Evolutionary conservation across 2,888 invertebrate genomes (phyloP).

Genomic region (Drosophila greeni): DNA sequence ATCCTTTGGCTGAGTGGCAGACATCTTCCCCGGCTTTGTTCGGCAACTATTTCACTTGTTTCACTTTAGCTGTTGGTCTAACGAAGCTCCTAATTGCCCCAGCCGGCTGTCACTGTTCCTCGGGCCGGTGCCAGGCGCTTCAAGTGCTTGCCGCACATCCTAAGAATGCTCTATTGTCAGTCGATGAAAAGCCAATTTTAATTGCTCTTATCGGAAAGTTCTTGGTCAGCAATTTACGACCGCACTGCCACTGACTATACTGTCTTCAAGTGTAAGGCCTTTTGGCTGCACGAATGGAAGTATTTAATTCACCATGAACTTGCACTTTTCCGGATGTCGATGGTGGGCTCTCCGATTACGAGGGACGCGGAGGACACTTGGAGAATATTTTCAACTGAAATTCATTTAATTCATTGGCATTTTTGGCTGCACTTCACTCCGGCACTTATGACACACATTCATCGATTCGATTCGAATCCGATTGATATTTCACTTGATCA

Average conservation of each 20-base stretch:
- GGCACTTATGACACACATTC: conserved; percentile 38
- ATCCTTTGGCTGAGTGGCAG: conserved; percentile 45
- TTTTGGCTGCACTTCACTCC: conserved; percentile 23
- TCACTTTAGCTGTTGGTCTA: conserved; percentile 10
- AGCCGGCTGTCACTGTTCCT: conserved; percentile 5
- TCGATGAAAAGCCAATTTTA: conserved; percentile 16
- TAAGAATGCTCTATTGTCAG: conserved; percentile 8
- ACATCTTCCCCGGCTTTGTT: conserved; percentile 50
- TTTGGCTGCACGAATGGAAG: conserved; percentile 10
- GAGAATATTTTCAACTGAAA: conserved; percentile 14
- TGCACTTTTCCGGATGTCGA: conserved; percentile 28
- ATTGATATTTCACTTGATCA: conserved; percentile 33
- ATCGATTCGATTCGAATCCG: conserved; percentile 15
- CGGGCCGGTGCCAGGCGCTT: conserved; percentile 4
- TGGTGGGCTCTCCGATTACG: conserved; percentile 14
- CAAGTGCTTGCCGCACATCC: conserved; percentile 12
- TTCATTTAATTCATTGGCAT: conserved; percentile 18
- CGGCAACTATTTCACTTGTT: conserved; percentile 25
- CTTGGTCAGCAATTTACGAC: conserved; percentile 11
- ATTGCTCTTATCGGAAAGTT: conserved; percentile 18
- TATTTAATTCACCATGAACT: conserved; percentile 22
- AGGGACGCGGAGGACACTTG: conserved; percentile 3
- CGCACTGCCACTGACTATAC: conserved; percentile 10
- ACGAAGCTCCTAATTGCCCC: conserved; percentile 16
- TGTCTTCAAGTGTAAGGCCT: conserved; percentile 5